Percentiles rank a stretch among this genome's conserved stretches.
Evolutionary conservation across 2,888 invertebrate species (phyloP).

Genomic region (Carcina quercana): DNA sequence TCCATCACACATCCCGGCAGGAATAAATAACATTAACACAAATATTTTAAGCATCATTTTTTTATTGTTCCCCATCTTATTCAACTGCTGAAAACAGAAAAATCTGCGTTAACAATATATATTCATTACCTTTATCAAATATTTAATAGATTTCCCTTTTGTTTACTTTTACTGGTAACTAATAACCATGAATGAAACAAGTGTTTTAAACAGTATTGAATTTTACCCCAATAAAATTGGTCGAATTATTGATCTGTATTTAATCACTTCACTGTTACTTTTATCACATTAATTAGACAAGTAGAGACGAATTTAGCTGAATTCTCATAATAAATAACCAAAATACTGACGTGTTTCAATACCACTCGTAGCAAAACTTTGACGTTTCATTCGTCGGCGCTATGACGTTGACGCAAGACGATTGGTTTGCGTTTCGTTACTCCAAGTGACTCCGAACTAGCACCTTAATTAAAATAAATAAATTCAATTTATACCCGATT

Average conservation of each 20-base stretch:
- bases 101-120: constrained; percentile 9
- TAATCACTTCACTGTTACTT: no score
- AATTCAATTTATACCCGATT: not conserved
- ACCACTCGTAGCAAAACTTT: constrained; percentile 36
- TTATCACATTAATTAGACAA: no score
- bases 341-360: constrained; percentile 58
- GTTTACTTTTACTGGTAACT: no score
- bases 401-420: not conserved
- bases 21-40: constrained; percentile 19
- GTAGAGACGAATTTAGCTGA: constrained; percentile 11
- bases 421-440: constrained; percentile 32
- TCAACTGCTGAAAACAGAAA: constrained; percentile 31
- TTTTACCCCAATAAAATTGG: no score
- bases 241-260: no score
- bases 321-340: constrained; percentile 21
- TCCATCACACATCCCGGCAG: constrained; percentile 27
- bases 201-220: no score
- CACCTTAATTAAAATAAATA: no score
- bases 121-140: no score
- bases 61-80: constrained; percentile 28
- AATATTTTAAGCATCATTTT: not conserved
- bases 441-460: constrained; percentile 14
- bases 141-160: no score
- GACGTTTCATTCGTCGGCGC: constrained; percentile 21
- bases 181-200: no score